phyloP scores from a whole-genome alignment of 1,140 invertebrate genomes.

The Parapsyche elsis region DNA sequence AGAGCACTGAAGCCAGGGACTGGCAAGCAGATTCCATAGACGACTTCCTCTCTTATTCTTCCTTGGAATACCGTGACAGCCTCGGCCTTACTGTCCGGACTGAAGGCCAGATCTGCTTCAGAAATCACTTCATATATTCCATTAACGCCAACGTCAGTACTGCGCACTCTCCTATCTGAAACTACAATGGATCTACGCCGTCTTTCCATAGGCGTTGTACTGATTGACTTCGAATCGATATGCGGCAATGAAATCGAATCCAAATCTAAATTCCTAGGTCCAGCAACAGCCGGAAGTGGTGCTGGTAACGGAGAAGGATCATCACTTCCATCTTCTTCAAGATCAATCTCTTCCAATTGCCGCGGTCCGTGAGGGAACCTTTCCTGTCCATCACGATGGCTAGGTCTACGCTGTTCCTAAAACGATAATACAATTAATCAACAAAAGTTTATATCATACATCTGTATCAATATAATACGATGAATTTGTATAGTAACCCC shows the following conservation, averaged over 20 bases:
- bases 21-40: slow-evolving; percentile 92
- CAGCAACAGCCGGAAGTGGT: slow-evolving; percentile 68
- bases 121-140: slow-evolving; percentile 92
- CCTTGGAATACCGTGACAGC: slow-evolving; percentile 89
- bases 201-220: slow-evolving; percentile 43
- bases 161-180: slow-evolving; percentile 78
- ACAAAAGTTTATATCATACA: background rate
- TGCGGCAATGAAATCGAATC: slow-evolving; percentile 52
- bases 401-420: slow-evolving; percentile 69
- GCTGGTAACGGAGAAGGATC: slow-evolving; percentile 59
- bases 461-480: background rate
- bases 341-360: slow-evolving; percentile 66
- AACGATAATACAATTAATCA: slow-evolving; percentile 42
- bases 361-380: slow-evolving; percentile 86
- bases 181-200: slow-evolving; percentile 74
- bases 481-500: slow-evolving; percentile 50
- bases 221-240: slow-evolving; percentile 38
- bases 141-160: slow-evolving; percentile 86
- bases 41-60: slow-evolving; percentile 85
- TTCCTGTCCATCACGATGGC: slow-evolving; percentile 71
- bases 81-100: slow-evolving; percentile 80
- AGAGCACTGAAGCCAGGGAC: slow-evolving; percentile 88
- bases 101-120: slow-evolving; percentile 91
- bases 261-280: slow-evolving; percentile 67
- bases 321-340: slow-evolving; percentile 35